Evolutionary conservation across 2,113 vertebrate species (phyloP), one percentile per base, ranked within the genome.

Genomic region (Channa maculata): DNA sequence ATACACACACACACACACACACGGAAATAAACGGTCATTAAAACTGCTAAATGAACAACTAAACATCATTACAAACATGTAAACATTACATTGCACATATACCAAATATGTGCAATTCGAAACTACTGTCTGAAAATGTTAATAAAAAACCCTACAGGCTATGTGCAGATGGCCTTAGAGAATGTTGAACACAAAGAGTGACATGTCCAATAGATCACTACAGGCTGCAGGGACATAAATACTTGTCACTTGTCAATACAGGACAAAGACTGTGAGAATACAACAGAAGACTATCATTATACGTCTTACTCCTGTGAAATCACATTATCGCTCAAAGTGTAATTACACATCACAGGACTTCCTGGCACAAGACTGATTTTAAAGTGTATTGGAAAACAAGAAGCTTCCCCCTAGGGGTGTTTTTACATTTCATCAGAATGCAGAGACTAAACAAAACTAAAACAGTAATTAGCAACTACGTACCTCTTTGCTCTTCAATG

Each of bases 191-290:
- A 83, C 44, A 70, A 75, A 61, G 59, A 62, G 65, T 11, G 59
- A 83, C 75, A 65, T 86, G 87, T 72, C 43, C 77, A 71, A 43
- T 50, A 87, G 90, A 89, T 92, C 86, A 83, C 60, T 10, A 3
- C 75, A 57, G 61, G 50, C 37, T n/a, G 67, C 61, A 43, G 59
- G 34, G 5, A 58, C 52, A 71, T 44, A 79, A 84, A 80, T 39
- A 80, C 59, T 64, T 65, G 66, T 62, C 70, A 77, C n/a, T n/a
- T n/a, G n/a, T n/a, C n/a, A 73, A 63, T 71, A 62, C 14, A 76
- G 37, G 41, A 61, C 9, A 24, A 58, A 44, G 50, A 63, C 54
- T 36, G 39, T 6, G 46, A 62, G 46, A 65, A 67, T 24, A 38
- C 44, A 79, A 58, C 15, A 45, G 65, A 9, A 67, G 64, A 10